Evolutionary conservation across 1,140 invertebrate genomes (phyloP), one percentile per base, ranked within the genome.

Genomic region (Scaptomyza graminum): DNA sequence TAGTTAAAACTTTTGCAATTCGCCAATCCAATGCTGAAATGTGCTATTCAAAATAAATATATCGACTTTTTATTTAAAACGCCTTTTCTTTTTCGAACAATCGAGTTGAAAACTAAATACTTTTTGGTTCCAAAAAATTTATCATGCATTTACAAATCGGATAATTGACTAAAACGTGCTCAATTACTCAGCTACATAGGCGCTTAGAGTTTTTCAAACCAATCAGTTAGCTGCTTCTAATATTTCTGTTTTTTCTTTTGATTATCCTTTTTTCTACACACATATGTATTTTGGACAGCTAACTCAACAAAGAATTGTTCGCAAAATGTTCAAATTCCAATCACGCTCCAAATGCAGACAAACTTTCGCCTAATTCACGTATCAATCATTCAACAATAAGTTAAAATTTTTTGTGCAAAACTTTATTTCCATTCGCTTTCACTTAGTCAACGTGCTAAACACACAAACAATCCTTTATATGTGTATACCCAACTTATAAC

Each of bases 281-380:
- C 41, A 16, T 55, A 15, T 28, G n/a, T 50, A 25, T 50, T 25
- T 70, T 60, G 69, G 55, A 72, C 55, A 72, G 55, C 63, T 55
- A 72, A 49, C 63, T 67, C 55, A 67, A 60, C 69, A 61, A 60
- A 55, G 63, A 60, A 52, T 51, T 71, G 25, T 34, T 28, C 39
- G 54, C 54, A 39, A 55, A 67, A 67, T 61, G 55, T 64, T 61
- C 47, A 49, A 37, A 72, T 72, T 72, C 69, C 41, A 72, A 72
- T 67, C 69, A 72, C 69, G 69, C 63, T 72, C 43, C 41, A 60
- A 55, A 49, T 41, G 41, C 63, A 60, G 54, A 61, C 34, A 49
- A 67, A 72, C 56, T 67, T 72, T 67, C 49, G 55, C 63, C 63
- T 72, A 72, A 72, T 72, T 72, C 69, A 72, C 69, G 69, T 72